Base-by-base conservation (phyloP, 2,113 vertebrate species). In the Siphamia tubifer region DNA sequence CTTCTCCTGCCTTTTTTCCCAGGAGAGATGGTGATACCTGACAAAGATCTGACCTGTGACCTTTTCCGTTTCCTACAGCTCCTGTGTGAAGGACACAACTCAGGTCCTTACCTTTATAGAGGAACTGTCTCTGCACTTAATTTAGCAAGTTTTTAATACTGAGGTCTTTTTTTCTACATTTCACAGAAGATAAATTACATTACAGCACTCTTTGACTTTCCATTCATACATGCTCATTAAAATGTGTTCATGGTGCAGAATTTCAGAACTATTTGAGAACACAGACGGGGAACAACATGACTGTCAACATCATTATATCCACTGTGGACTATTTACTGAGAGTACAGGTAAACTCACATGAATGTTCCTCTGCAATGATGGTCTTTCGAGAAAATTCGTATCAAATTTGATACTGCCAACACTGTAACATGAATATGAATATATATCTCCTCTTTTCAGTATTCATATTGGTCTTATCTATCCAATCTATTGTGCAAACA, bases 251-350 rank as follows among this genome's bases (percentile, higher is more conserved):
- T 51, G 1, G 48, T 5, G 49, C 84, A 99, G 97, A 95, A 85
- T 97, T 98, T 81, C 97, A 99, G 79, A 96, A 98, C 90, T 99
- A 97, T 56, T 84, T 98, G 83, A 93, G 97, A 84, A 97, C 96
- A 57, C 96, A 99, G 82, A 96, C 95, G 1, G 97, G 96, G 82
- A 98, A 99, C 88, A 99, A 98, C 84, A 99, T 94, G 10, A 98
- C 96, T 11, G 96, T 99, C 51, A 99, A 98, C 83, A 96, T 99
- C 64, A 94, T 99, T 2, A 99, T 98, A 85, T 98, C 96, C 7
- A 99, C 96, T 2, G 96, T 99, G 68, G 97, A 99, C 83, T 99
- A 97, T 84, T 93, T 99, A 55, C 85, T 99, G 54, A 90, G 96
- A 86, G 92, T 99, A 17, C 97, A 99, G 94, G 97, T 97, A 87